Conservation (phyloP, 2,888 invertebrate genomes). For the Nomada fabriciana region DNA sequence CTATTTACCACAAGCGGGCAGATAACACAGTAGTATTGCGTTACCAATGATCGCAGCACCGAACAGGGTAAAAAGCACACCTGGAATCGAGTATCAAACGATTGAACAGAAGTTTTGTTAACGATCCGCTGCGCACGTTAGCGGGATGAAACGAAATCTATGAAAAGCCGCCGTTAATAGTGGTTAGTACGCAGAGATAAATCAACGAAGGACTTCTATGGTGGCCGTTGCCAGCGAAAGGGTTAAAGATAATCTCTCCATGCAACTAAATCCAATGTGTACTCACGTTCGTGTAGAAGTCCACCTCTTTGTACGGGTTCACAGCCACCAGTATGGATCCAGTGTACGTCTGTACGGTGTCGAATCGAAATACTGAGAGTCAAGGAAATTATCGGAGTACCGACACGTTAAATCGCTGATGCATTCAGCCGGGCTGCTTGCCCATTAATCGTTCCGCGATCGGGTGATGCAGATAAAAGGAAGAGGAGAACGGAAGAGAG, state of each 20-base stretch:
- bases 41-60: too few species aligned
- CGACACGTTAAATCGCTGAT: conserved; percentile 37
- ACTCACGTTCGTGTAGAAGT: conserved; percentile 95
- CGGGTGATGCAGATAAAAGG: conserved; percentile 10
- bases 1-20: too few species aligned
- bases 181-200: too few species aligned
- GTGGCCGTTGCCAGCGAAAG: too few species aligned
- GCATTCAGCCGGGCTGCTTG: conserved; percentile 10
- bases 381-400: conserved; percentile 83
- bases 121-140: too few species aligned
- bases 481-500: background rate
- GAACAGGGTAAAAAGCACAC: too few species aligned
- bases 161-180: too few species aligned
- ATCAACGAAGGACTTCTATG: too few species aligned
- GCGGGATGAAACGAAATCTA: too few species aligned
- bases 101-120: too few species aligned
- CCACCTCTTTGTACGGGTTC: conserved; percentile 96
- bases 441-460: conserved; percentile 32
- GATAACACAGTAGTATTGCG: too few species aligned
- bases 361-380: conserved; percentile 55
- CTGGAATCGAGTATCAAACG: too few species aligned
- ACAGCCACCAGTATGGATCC: conserved; percentile 97
- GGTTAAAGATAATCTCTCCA: conserved; percentile 20
- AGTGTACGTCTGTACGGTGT: conserved; percentile 92
- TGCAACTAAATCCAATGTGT: conserved; percentile 32